These are phyloP conservation scores for Enoplosus armatus DNA, from an alignment of 2,797 vertebrate genomes.

Conservation along the genomic window DNA sequence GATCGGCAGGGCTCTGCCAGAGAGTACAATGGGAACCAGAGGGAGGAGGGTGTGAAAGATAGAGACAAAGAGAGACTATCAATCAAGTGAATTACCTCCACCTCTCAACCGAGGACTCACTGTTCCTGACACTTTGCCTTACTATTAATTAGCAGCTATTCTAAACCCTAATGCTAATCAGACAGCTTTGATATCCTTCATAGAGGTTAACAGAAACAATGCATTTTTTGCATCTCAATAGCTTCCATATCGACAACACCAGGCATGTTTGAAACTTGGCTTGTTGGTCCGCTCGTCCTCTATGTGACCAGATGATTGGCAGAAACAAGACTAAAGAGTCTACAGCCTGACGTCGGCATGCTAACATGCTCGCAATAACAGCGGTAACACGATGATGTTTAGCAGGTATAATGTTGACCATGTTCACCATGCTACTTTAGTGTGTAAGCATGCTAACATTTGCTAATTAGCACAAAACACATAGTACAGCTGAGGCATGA, in stretches of 20 bases:
- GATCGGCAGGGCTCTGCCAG: background rate
- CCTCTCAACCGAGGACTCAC: constrained; percentile 17
- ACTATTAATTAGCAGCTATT: constrained; percentile 23
- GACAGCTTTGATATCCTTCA: background rate
- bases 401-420: background rate
- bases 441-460: background rate
- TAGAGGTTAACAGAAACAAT: background rate
- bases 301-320: background rate
- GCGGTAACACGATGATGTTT: background rate
- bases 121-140: constrained; percentile 35
- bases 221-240: background rate
- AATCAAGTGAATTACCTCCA: constrained; percentile 51
- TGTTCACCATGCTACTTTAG: background rate
- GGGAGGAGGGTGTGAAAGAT: background rate
- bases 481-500: background rate
- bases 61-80: constrained; percentile 22
- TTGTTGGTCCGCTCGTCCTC: background rate
- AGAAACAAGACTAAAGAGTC: background rate
- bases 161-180: background rate
- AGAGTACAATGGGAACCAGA: constrained; percentile 16
- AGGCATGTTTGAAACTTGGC: background rate
- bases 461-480: background rate
- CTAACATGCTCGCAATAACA: background rate
- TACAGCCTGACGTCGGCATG: background rate
- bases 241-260: background rate